Base-by-base conservation (phyloP, 1,140 invertebrate genomes). In the Bactericera cockerelli region DNA sequence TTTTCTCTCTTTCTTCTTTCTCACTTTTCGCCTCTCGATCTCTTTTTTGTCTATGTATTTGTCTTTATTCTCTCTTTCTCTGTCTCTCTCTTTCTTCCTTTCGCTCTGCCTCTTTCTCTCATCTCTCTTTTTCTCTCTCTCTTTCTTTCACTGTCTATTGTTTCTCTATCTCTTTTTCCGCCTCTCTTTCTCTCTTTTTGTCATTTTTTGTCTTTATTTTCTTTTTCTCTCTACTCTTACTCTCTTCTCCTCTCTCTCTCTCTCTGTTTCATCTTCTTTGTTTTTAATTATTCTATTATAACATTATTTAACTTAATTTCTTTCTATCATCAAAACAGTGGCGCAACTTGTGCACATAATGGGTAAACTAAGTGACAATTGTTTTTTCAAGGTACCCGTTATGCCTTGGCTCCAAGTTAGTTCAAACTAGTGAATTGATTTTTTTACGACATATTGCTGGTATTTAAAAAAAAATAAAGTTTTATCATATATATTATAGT, bases 161-260 rank as follows among this genome's bases (percentile, higher is more conserved):
- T 16, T 25, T 8, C 26, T 16, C 60, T 26, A 22, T 21, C 53
- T 61, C 53, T 63, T 57, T 26, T 22, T 22, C 53, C n/a, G n/a
- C n/a, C 14, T 26, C 61, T 64, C 62, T 57, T 53, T 22, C 60
- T 28, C 38, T 62, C 55, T 61, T 11, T 56, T 28, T 55, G 49
- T 61, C 19, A 59, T 38, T 58, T 49, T 39, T 39, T 56, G 26
- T 59, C 25, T 39, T 55, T 13, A 33, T 56, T 36, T 26, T 42
- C 25, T 26, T 57, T 61, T 57, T 61, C 22, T 49, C 56, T 59
- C 60, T 62, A 57, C 28, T 62, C 61, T 58, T 61, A 59, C 55
- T 31, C 8, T 33, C 56, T 62, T 58, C 60, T 62, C 58, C 25
- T 25, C 61, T 59, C 58, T 61, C 59, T 55, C 58, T 42, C 62